A percentile compares a stretch with the other conserved stretches of the same genome.
phyloP scores from a whole-genome alignment of 2,113 vertebrate genomes.

The Thinocorus orbignyianus region DNA sequence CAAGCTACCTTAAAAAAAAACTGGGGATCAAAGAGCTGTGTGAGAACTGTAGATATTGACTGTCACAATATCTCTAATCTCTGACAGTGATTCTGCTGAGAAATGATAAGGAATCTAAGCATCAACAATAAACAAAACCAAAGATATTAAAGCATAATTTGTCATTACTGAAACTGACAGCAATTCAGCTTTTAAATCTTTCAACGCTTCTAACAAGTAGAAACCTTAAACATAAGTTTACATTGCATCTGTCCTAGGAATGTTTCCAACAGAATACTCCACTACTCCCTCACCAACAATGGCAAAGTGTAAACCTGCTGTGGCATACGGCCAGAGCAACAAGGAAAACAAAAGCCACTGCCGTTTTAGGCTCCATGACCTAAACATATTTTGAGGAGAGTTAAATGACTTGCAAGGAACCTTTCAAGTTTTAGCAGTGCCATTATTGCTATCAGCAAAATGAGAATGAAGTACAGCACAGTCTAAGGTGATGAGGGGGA shows the following conservation, averaged over 20 bases:
- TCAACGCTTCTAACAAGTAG: not conserved
- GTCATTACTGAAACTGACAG: not conserved
- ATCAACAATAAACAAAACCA: not conserved
- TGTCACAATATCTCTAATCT: not conserved
- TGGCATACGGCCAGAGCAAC: not conserved
- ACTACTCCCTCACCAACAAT: not conserved
- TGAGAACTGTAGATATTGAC: rapidly evolving
- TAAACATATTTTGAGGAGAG: not conserved
- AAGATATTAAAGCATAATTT: not conserved
- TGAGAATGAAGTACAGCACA: not conserved
- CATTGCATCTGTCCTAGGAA: not conserved
- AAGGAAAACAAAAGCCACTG: not conserved
- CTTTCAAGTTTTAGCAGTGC: not conserved
- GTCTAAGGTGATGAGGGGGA: rapidly evolving
- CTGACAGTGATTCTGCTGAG: not conserved
- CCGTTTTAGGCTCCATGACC: not conserved
- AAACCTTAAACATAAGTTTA: not conserved
- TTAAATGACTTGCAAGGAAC: not conserved
- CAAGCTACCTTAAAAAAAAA: not conserved
- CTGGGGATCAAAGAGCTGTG: not conserved
- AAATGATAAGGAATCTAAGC: not conserved
- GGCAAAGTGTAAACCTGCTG: not conserved
- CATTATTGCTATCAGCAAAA: not conserved
- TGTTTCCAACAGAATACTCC: not conserved
- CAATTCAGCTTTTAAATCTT: not conserved